Base-by-base conservation (phyloP, 2,797 vertebrate species). In the Threskiornis aethiopicus region DNA sequence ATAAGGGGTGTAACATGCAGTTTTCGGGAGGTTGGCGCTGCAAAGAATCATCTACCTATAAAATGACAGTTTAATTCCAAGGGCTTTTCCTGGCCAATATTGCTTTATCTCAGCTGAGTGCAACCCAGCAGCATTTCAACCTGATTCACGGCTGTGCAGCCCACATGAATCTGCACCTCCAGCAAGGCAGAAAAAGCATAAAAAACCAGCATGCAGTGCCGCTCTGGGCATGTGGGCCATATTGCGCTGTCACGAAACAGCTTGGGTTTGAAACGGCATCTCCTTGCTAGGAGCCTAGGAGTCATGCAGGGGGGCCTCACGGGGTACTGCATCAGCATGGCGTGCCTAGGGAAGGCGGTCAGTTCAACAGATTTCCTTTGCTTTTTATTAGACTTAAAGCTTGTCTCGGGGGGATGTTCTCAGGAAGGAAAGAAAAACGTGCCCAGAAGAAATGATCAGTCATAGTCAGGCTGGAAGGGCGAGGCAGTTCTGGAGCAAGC, bases 351-450 rank as follows among this genome's bases (percentile, higher is more conserved):
- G 24, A 69, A 19, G 28, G 26, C 10, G 2, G 33, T 21, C 84
- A 17, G 37, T 12, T 67, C 72, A 47, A 47, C 83, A 52, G 22
- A 58, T 42, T 91, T 73, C 80, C 76, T 91, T 7, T 71, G 83
- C 7, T 93, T 76, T 94, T 94, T 58, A 75, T 93, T 71, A 71
- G 61, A 64, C 19, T 86, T 64, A 84, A 86, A 96, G 70, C 96
- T 76, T 65, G 77, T 26, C 92, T 73, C 1, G 1, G 35, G 80
- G 90, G 69, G 16, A 79, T 87, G 92, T 90, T 94, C 77, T 87
- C 61, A 82, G 94, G 84, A 93, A 93, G 77, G 61, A 18, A 19
- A 87, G 86, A 94, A 95, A 91, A 90, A 85, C 21, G 69, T 86
- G 88, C 94, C 92, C 86, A 19, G 80, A 33, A 84, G 94, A 75